These are phyloP conservation scores for Antheraea yamamai DNA, from an alignment of 2,888 invertebrate genomes.

Conservation along the genomic window DNA sequence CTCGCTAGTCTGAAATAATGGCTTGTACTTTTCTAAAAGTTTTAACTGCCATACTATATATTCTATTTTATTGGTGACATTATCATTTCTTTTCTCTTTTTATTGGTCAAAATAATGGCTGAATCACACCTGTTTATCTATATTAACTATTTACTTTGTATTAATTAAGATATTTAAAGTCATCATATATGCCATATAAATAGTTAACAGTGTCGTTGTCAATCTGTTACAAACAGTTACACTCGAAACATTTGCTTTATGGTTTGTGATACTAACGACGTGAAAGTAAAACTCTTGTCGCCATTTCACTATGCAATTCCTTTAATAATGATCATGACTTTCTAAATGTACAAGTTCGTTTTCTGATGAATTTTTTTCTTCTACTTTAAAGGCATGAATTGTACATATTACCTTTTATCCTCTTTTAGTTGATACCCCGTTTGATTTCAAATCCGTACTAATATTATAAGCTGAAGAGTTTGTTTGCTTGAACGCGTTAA, in stretches of 20 bases:
- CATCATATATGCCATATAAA: background rate
- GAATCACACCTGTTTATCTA: too few species aligned
- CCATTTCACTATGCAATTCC: constrained; percentile 16
- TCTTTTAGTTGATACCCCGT: too few species aligned
- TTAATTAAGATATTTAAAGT: background rate
- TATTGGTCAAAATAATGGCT: too few species aligned
- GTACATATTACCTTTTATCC: background rate
- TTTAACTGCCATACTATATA: too few species aligned
- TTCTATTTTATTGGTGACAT: too few species aligned
- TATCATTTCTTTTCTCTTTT: too few species aligned
- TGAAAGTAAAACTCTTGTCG: constrained; percentile 25
- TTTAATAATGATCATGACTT: constrained; percentile 22
- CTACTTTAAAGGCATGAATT: background rate
- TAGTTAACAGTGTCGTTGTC: background rate
- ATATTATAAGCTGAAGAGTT: too few species aligned
- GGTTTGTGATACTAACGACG: constrained; percentile 19
- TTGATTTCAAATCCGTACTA: too few species aligned
- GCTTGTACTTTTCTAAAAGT: too few species aligned
- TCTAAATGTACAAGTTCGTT: constrained; percentile 8
- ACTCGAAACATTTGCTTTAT: constrained; percentile 14
- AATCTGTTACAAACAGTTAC: background rate
- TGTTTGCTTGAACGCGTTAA: too few species aligned
- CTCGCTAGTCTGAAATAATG: too few species aligned
- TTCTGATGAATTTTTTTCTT: background rate
- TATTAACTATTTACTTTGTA: background rate